Percentiles rank a stretch among this genome's conserved stretches.
Conservation (phyloP, 1,140 invertebrate species). For the Drosophila nebulosa region DNA sequence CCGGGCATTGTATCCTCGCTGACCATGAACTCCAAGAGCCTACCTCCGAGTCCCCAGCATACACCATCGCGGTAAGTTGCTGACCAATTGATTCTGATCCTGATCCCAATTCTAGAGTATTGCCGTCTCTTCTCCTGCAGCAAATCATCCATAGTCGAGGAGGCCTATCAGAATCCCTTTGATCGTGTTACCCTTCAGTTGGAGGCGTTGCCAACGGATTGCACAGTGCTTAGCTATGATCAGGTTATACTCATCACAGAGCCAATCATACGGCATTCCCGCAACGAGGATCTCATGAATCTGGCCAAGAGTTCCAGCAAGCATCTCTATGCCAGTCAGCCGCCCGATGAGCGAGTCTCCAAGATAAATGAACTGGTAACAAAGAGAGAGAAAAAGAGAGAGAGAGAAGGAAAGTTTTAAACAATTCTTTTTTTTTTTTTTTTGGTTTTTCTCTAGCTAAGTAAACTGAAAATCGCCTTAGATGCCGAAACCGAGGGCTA, state of each 20-base stretch:
- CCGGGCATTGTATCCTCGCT: slow-evolving; percentile 81
- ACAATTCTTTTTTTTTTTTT: not conserved
- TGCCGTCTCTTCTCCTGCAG: slow-evolving; percentile 20
- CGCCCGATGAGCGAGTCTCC: slow-evolving; percentile 83
- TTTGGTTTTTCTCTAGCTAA: slow-evolving; percentile 40
- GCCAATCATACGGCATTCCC: slow-evolving; percentile 54
- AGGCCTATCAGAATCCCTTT: slow-evolving; percentile 59
- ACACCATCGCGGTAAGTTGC: slow-evolving; percentile 81
- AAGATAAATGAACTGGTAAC: slow-evolving; percentile 87
- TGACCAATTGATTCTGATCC: too few species aligned
- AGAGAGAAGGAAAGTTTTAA: too few species aligned
- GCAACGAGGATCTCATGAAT: slow-evolving; percentile 86
- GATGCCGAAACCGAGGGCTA: slow-evolving; percentile 78
- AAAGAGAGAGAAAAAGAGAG: too few species aligned
- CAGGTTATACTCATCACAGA: slow-evolving; percentile 69
- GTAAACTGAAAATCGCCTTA: slow-evolving; percentile 68
- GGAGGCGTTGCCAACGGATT: slow-evolving; percentile 61
- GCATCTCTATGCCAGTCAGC: slow-evolving; percentile 85
- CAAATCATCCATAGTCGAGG: slow-evolving; percentile 69
- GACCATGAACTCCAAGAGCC: slow-evolving; percentile 81
- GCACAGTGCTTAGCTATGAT: slow-evolving; percentile 51
- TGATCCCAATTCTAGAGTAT: not conserved
- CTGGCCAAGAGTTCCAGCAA: slow-evolving; percentile 89
- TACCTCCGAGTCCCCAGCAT: slow-evolving; percentile 88
- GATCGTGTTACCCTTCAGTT: slow-evolving; percentile 65